Evolutionary conservation across 1,140 invertebrate species (phyloP).

Genomic region (Wiebesia pumilae): DNA sequence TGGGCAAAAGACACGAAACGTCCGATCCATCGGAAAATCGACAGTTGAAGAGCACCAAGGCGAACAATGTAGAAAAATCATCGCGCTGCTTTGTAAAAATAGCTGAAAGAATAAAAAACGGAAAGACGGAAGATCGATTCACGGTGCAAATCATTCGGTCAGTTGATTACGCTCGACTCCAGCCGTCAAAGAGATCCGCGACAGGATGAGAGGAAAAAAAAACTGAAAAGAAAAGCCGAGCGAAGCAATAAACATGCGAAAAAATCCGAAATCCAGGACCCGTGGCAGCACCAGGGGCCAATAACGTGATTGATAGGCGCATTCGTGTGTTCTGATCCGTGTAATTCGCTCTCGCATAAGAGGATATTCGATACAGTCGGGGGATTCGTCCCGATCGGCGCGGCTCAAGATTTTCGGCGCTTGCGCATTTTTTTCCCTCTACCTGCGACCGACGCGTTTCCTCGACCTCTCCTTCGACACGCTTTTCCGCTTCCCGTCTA

Average conservation of each 20-base stretch:
- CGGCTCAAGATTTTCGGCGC: not conserved
- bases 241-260: slow-evolving; percentile 39
- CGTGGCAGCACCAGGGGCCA: slow-evolving; percentile 25
- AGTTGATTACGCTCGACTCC: slow-evolving; percentile 44
- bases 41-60: not conserved
- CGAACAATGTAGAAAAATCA: not conserved
- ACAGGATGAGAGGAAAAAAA: not conserved
- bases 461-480: not conserved
- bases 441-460: not conserved
- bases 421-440: slow-evolving; percentile 15
- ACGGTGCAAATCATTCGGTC: slow-evolving; percentile 39
- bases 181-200: slow-evolving; percentile 11
- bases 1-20: not conserved
- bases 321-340: slow-evolving; percentile 61
- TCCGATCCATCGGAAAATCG: not conserved
- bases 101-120: not conserved
- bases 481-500: slow-evolving; percentile 16
- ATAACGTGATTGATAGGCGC: slow-evolving; percentile 60
- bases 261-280: slow-evolving; percentile 24
- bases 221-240: slow-evolving; percentile 3
- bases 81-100: not conserved
- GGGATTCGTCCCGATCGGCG: not conserved
- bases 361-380: slow-evolving; percentile 35
- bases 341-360: slow-evolving; percentile 59
- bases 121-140: slow-evolving; percentile 15